Evolutionary conservation across 2,113 vertebrate species (phyloP).

Genomic region (Acinonyx jubatus): DNA sequence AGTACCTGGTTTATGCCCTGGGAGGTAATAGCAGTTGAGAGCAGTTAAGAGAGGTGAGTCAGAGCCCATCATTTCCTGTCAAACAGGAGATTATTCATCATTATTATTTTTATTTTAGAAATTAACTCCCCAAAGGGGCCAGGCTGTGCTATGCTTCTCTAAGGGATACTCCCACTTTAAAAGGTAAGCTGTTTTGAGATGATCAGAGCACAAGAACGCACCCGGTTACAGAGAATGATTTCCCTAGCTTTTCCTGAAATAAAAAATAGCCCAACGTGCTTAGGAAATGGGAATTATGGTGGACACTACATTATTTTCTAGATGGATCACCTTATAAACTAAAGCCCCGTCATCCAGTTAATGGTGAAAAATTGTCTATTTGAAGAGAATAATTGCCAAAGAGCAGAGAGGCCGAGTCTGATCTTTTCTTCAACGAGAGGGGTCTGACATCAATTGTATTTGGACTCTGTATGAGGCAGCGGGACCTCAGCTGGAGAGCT

Average conservation of each 20-base stretch:
- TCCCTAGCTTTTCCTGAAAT: conserved; percentile 1
- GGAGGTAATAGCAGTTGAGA: neutral
- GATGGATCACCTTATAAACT: conserved; percentile 56
- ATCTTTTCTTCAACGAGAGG: neutral
- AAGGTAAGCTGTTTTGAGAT: conserved; percentile 42
- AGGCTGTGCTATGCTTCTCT: conserved; percentile 47
- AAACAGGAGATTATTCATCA: conserved; percentile 62
- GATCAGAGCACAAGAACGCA: neutral
- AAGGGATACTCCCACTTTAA: conserved; percentile 50
- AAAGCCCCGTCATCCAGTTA: conserved; percentile 67
- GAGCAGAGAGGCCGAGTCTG: neutral
- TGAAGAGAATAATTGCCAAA: conserved; percentile 44
- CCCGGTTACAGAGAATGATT: conserved; percentile 29
- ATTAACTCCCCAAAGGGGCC: conserved; percentile 23
- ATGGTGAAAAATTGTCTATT: conserved; percentile 59
- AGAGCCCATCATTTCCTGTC: neutral
- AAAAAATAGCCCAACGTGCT: conserved; percentile 51
- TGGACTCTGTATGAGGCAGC: neutral
- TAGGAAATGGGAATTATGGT: conserved; percentile 54
- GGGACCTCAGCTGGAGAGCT: neutral
- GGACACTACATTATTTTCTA: conserved; percentile 67
- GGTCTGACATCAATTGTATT: neutral
- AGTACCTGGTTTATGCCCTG: neutral
- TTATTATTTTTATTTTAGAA: conserved; percentile 71
- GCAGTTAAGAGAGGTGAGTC: neutral